These are phyloP conservation scores for Cynopterus brachyotis DNA, from an alignment of 2,113 vertebrate species.

Conservation along the genomic window DNA sequence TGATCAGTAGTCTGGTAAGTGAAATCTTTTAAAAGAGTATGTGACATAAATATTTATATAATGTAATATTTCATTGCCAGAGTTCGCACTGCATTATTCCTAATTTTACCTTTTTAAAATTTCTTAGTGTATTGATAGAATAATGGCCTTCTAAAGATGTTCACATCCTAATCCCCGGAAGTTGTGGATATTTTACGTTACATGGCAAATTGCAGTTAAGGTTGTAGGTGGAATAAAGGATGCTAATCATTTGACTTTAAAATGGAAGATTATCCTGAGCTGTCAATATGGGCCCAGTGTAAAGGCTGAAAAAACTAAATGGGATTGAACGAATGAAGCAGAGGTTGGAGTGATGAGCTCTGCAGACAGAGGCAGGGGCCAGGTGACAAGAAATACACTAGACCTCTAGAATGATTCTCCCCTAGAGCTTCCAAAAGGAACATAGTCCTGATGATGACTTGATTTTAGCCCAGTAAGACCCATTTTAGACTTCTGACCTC, in stretches of 20 bases:
- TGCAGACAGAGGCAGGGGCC: background rate
- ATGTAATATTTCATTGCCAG: background rate
- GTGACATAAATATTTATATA: background rate
- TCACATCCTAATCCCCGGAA: background rate
- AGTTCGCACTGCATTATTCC: background rate
- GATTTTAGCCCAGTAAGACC: background rate
- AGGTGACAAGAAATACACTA: accelerated
- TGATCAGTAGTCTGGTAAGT: background rate
- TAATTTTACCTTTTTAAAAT: background rate
- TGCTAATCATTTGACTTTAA: background rate
- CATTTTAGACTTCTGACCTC: background rate
- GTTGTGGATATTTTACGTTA: background rate
- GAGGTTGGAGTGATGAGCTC: background rate
- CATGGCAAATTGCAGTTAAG: background rate
- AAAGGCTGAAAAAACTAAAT: background rate
- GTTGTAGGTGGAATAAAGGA: background rate
- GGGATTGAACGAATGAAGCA: background rate
- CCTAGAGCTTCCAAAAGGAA: background rate
- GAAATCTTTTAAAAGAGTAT: background rate
- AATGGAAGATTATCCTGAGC: background rate
- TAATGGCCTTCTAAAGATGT: background rate
- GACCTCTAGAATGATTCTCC: background rate
- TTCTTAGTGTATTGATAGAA: background rate
- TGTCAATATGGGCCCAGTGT: background rate
- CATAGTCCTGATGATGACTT: background rate